Base-by-base conservation (phyloP, 2,113 vertebrate genomes). In the Oxyura jamaicensis region DNA sequence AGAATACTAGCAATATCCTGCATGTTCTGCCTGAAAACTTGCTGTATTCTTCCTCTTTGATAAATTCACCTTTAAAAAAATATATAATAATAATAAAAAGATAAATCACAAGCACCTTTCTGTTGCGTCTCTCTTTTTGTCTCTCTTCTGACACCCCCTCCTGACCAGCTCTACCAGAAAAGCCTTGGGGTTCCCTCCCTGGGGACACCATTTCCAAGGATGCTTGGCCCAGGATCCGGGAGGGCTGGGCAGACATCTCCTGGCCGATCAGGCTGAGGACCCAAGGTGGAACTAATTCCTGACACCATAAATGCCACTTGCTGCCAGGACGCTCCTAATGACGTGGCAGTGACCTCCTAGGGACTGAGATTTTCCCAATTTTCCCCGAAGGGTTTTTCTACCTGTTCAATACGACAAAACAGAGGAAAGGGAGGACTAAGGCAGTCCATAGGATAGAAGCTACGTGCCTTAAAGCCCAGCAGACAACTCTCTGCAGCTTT, bases 261-360 rank as follows among this genome's bases (percentile, higher is more conserved):
- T 31, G 76, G 67, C 52, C 74, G 72, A 5, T 12, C n/a, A 13
- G 36, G 56, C 42, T 6, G 50, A 11, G 18, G 82, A 73, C 10
- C 48, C 79, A 8, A 25, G 5, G 29, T 80, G 71, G 50, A 86
- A 90, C 48, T 86, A 52, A 73, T 93, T 59, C 85, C 23, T 76
- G 58, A 65, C 88, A 59, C 25, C 33, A 68, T 28, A 62, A 91
- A 65, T 3, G 0, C 66, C 71, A 42, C 66, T 91, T 71, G 50
- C 35, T 48, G 62, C 63, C 92, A 85, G 82, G 91, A 95, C 72
- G 69, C 52, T 76, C 66, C 67, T 53, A 56, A 76, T 88, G 93
- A 88, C 41, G 20, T 92, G 88, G 76, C 83, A 86, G 67, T 68
- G 80, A 86, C 83, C 63, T 90, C 50, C 39, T 39, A 46, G 25